These are phyloP conservation scores for Notothenia rossii DNA, from an alignment of 2,113 vertebrate species.

Conservation along the genomic window DNA sequence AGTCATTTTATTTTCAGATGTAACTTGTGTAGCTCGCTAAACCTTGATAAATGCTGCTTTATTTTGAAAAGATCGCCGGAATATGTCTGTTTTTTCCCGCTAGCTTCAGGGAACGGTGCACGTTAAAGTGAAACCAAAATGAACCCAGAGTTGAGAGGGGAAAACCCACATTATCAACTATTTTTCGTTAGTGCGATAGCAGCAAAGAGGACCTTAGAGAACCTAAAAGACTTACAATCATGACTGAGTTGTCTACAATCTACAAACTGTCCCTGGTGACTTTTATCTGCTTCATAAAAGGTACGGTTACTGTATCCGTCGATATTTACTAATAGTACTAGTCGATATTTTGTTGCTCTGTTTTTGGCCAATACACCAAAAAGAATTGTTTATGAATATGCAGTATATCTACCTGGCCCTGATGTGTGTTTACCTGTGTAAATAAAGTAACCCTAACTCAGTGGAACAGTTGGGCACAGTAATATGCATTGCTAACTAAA, in stretches of 20 bases:
- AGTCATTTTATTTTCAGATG: rapidly evolving
- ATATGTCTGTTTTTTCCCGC: neutral
- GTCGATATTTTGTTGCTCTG: neutral
- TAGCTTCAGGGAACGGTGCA: neutral
- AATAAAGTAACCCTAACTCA: neutral
- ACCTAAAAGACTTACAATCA: neutral
- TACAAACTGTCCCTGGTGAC: constrained; percentile 63
- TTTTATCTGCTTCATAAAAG: constrained; percentile 32
- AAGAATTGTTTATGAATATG: rapidly evolving
- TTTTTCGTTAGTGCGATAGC: rapidly evolving
- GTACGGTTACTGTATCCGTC: constrained; percentile 33
- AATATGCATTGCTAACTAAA: neutral
- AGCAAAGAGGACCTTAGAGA: neutral
- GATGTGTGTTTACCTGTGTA: too few species aligned
- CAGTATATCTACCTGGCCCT: neutral
- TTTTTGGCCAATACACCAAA: neutral
- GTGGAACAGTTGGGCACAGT: neutral
- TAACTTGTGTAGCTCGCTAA: too few species aligned
- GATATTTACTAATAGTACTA: too few species aligned
- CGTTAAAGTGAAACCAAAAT: constrained; percentile 62
- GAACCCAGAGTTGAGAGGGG: neutral
- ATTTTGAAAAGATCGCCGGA: neutral
- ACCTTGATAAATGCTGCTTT: neutral
- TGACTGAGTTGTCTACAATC: constrained; percentile 60
- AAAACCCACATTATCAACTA: constrained; percentile 5